Conservation (phyloP, 1,140 invertebrate genomes). For the Leucophenga varia region DNA sequence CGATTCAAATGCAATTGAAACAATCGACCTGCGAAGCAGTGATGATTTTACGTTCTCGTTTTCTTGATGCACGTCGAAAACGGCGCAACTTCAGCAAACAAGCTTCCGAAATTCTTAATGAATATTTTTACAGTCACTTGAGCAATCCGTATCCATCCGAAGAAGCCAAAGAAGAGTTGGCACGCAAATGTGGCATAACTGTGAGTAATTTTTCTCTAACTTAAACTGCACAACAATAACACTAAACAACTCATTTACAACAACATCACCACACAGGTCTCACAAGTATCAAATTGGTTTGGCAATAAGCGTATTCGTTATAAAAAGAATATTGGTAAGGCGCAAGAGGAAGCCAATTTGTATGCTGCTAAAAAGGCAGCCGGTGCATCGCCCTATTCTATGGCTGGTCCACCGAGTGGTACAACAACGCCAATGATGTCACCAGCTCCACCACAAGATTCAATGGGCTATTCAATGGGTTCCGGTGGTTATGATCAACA, state of each 20-base stretch:
- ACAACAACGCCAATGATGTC: slow-evolving; percentile 92
- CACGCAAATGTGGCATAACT: slow-evolving; percentile 99
- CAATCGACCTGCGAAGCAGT: slow-evolving; percentile 99
- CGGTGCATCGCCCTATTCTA: slow-evolving; percentile 89
- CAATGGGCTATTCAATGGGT: slow-evolving; percentile 85
- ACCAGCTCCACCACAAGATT: slow-evolving; percentile 84
- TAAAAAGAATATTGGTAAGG: slow-evolving; percentile 99
- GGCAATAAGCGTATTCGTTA: slow-evolving; percentile 99
- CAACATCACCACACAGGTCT: slow-evolving; percentile 30
- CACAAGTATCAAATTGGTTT: slow-evolving; percentile 97
- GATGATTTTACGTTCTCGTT: slow-evolving; percentile 91
- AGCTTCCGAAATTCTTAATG: slow-evolving; percentile 98
- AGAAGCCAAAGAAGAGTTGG: slow-evolving; percentile 99
- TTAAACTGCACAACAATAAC: slow-evolving; percentile 2
- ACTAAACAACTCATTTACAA: neutral
- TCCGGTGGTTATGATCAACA: slow-evolving; percentile 83
- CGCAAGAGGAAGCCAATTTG: slow-evolving; percentile 98
- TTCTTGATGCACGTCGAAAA: slow-evolving; percentile 97
- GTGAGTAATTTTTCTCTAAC: slow-evolving; percentile 68
- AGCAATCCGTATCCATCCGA: slow-evolving; percentile 99
- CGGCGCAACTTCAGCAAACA: slow-evolving; percentile 99
- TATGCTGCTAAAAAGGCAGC: slow-evolving; percentile 99
- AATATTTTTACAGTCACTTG: slow-evolving; percentile 99
- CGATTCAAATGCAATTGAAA: slow-evolving; percentile 99
- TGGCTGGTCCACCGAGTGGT: slow-evolving; percentile 79